Base-by-base conservation (phyloP, 2,888 invertebrate species). In the Diogma glabrata region DNA sequence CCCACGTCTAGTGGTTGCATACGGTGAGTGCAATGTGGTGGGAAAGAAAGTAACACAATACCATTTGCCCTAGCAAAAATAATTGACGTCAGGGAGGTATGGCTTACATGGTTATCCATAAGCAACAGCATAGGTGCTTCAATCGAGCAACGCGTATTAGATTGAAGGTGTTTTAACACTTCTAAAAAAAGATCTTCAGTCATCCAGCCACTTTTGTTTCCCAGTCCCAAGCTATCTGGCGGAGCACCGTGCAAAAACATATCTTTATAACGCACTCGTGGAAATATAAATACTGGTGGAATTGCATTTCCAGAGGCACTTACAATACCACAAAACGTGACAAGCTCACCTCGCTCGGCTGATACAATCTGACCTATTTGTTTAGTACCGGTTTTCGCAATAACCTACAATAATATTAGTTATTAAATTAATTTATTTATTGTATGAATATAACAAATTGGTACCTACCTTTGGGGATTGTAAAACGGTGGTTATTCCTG, bases 311-410 rank as follows among this genome's bases (percentile, higher is more conserved):
- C 56, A 40, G 47, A 38, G 16, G 58, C 58, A 47, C 50, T 53
- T 9, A 56, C 51, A 17, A 49, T 51, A n/a, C 50, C 46, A 47
- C 53, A 52, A 22, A 58, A 52, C 43, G 59, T 59, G n/a, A 60
- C 55, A 17, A 60, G 45, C 28, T 57, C 54, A 33, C 60, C 57
- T 55, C 57, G 54, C 54, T 63, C 61, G 28, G 56, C 58, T 45
- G 59, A 61, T 19, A 58, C 57, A 46, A 55, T 52, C 52, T 57
- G 55, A n/a, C n/a, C n/a, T n/a, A n/a, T 58, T 45, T 58, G 56
- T 54, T 59, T 56, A 49, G 38, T 43, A 17, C 55, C 55, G 38
- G 50, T 56, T 24, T 49, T 22, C 30, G 54, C 55, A 53, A 57
- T 54, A 8, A 49, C 49, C 49, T 49, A 16, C 16, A 16, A 38